Base-by-base conservation (phyloP, 2,113 vertebrate species). In the Aptenodytes forsteri region DNA sequence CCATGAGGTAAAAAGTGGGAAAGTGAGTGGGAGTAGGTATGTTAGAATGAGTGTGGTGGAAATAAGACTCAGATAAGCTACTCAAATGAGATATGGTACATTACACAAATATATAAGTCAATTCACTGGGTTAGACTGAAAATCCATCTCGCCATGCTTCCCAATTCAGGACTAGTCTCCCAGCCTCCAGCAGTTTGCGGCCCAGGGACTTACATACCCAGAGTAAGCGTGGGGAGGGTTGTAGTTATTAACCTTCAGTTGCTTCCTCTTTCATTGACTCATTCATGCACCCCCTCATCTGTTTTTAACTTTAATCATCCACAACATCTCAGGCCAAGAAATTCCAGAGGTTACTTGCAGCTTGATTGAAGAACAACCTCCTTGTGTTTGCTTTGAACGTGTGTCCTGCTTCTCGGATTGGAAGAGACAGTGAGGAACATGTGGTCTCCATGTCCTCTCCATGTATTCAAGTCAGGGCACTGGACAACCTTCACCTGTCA, bases 221-320 rank as follows among this genome's bases (percentile, higher is more conserved):
- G n/a, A 18, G 4, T 49, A 62, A 77, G 14, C 0, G 0, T 16
- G 32, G 25, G 18, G 20, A 89, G 16, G 3, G 3, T 75, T 59
- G 56, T 42, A 40, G n/a, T 10, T 90, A 27, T 26, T 80, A 52
- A 27, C 15, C 19, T 66, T 55, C 42, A 13, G 19, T 50, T 72
- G 4, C 38, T 84, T 84, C 20, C 22, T 47, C 32, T 95, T 89
- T 66, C 30, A 44, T 42, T 76, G 61, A 36, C 30, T 72, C 13
- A 11, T 79, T 64, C 34, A 11, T 38, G 9, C 2, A 3, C 8
- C 6, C 12, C 5, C 7, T 86, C 13, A 6, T 38, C 44, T 72
- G 4, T 55, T 95, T 88, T 65, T 67, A 10, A 87, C 21, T 82
- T 85, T 15, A 77, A 44, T 16, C 11, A 47, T 47, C 44, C 36